Percentiles rank a stretch among this genome's conserved stretches.
Evolutionary conservation across 2,113 vertebrate genomes (phyloP).

Genomic region (Mystacornis crossleyi): DNA sequence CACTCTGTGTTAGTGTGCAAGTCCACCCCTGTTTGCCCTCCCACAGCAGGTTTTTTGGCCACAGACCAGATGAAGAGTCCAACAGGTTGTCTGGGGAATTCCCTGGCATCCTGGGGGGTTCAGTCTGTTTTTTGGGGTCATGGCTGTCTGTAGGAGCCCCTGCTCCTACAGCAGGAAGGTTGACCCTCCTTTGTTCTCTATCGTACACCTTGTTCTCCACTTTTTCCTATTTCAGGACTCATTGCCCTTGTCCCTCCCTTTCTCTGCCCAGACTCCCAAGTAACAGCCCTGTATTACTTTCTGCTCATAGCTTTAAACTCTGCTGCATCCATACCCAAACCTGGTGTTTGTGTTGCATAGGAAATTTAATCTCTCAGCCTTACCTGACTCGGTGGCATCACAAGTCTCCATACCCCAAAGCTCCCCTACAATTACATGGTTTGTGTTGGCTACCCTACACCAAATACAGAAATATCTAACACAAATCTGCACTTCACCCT

Average conservation of each 20-base stretch:
- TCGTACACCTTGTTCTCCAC: not conserved
- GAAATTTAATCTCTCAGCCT: not conserved
- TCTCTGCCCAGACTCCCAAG: not conserved
- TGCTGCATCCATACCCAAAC: not conserved
- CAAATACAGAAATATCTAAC: not conserved
- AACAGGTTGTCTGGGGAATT: not conserved
- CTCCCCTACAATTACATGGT: accelerated
- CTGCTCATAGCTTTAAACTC: not conserved
- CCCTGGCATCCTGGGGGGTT: not conserved
- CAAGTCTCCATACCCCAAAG: not conserved
- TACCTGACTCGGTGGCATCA: accelerated
- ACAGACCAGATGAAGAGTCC: not conserved
- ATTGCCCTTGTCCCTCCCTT: not conserved
- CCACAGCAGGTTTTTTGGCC: not conserved
- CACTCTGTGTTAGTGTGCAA: not conserved
- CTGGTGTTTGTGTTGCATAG: not conserved
- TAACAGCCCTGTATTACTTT: not conserved
- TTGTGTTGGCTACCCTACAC: not conserved
- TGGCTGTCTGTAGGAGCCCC: not conserved
- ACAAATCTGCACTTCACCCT: not conserved
- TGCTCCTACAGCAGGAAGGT: not conserved
- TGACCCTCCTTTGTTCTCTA: not conserved
- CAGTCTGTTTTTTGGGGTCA: not conserved
- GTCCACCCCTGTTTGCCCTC: not conserved
- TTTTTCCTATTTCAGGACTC: not conserved